These are phyloP conservation scores for Passer domesticus DNA, from an alignment of 2,113 vertebrate genomes.

Conservation along the genomic window DNA sequence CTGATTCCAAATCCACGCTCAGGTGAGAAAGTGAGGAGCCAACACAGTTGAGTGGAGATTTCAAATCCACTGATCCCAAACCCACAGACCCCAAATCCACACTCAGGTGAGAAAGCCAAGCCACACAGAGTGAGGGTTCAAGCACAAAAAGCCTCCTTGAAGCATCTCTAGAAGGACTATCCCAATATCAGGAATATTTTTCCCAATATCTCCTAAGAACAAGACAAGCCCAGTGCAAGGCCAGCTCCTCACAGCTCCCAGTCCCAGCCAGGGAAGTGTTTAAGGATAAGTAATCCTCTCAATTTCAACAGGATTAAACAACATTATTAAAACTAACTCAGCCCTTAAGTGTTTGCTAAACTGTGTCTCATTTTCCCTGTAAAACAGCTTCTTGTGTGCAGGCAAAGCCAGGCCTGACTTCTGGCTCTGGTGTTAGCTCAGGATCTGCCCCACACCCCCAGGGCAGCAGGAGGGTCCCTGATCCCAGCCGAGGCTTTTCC, in stretches of 20 bases:
- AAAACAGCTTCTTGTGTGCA: background rate
- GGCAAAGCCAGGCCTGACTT: background rate
- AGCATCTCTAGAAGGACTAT: background rate
- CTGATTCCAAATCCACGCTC: background rate
- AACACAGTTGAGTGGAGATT: background rate
- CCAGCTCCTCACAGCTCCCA: background rate
- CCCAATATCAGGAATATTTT: background rate
- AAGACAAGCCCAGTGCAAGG: background rate
- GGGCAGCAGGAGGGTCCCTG: background rate
- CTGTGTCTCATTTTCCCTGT: background rate
- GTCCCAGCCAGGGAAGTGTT: background rate
- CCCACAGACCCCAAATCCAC: background rate
- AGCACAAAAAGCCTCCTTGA: background rate
- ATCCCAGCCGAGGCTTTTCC: background rate
- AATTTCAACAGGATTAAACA: constrained; percentile 37
- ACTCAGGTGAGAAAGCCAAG: background rate
- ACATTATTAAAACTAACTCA: constrained; percentile 11
- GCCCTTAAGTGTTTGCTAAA: background rate
- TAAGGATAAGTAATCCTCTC: constrained; percentile 11
- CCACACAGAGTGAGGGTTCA: background rate
- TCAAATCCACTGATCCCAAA: background rate
- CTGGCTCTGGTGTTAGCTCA: accelerated
- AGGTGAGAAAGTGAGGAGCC: background rate
- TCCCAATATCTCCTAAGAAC: background rate
- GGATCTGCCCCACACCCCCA: background rate